Evolutionary conservation across 2,888 invertebrate species (phyloP).

Genomic region (Cinara cedri): DNA sequence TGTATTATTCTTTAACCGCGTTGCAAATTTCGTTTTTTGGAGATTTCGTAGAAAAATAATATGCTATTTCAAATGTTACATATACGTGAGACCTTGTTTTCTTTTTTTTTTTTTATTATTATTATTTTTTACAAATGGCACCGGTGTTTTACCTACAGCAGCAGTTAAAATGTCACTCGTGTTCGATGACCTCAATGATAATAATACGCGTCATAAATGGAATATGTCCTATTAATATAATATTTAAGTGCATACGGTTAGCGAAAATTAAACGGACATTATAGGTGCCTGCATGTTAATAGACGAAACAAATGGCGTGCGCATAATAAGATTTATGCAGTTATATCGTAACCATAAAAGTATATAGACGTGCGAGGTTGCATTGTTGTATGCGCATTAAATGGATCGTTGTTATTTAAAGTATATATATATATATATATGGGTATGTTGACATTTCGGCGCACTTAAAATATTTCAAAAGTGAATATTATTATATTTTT

Average conservation of each 20-base stretch:
- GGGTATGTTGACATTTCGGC: neutral
- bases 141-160: neutral
- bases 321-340: slow-evolving; percentile 11
- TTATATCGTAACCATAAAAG: slow-evolving; percentile 15
- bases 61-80: no score
- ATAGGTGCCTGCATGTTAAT: no score
- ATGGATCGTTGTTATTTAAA: slow-evolving; percentile 12
- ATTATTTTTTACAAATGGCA: no score
- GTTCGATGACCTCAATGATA: neutral
- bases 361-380: slow-evolving; percentile 7
- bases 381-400: slow-evolving; percentile 8
- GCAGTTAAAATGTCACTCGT: no score
- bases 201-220: neutral
- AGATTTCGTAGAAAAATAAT: no score
- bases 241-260: neutral
- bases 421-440: no score
- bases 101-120: no score
- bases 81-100: no score
- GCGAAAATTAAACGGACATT: neutral
- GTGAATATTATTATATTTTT: neutral
- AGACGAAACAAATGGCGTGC: neutral
- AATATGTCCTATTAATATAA: slow-evolving; percentile 1
- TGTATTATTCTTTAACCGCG: no score
- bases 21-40: no score
- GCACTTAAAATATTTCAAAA: slow-evolving; percentile 20